These are phyloP conservation scores for Trinorchestia longiramus DNA, from an alignment of 1,140 invertebrate genomes.

Conservation along the genomic window DNA sequence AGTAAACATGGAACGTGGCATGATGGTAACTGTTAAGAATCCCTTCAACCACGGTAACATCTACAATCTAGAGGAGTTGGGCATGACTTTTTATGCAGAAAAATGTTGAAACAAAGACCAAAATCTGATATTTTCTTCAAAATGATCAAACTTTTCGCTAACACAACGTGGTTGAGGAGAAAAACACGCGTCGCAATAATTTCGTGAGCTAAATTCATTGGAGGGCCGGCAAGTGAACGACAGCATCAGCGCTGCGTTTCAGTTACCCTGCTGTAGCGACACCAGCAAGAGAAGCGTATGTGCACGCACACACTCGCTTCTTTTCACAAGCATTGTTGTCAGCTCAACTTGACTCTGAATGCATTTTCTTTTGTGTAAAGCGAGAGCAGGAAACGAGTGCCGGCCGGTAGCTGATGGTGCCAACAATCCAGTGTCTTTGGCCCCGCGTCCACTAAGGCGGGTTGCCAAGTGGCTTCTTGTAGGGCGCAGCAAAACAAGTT, in stretches of 20 bases:
- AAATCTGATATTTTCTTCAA: background rate
- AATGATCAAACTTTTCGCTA: background rate
- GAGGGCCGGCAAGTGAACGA: background rate
- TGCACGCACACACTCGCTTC: background rate
- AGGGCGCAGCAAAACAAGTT: background rate
- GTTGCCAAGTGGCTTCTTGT: background rate
- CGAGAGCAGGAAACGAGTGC: background rate
- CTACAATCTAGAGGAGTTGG: background rate
- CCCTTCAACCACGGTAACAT: background rate
- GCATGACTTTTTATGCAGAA: background rate
- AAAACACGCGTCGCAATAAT: background rate
- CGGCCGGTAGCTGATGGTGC: background rate
- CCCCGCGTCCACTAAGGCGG: background rate
- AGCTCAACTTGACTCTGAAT: background rate
- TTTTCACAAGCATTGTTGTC: background rate
- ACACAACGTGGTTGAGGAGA: background rate
- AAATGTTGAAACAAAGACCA: background rate
- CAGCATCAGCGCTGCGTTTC: background rate
- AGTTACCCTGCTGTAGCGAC: background rate
- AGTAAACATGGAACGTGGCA: background rate
- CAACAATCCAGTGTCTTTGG: background rate
- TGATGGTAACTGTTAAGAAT: background rate
- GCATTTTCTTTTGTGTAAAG: background rate
- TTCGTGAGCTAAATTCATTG: background rate
- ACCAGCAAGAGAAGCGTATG: background rate